Percentiles rank a stretch among this genome's conserved stretches.
Conservation (phyloP, 2,888 invertebrate species). For the Dasysyrphus tricinctus region DNA sequence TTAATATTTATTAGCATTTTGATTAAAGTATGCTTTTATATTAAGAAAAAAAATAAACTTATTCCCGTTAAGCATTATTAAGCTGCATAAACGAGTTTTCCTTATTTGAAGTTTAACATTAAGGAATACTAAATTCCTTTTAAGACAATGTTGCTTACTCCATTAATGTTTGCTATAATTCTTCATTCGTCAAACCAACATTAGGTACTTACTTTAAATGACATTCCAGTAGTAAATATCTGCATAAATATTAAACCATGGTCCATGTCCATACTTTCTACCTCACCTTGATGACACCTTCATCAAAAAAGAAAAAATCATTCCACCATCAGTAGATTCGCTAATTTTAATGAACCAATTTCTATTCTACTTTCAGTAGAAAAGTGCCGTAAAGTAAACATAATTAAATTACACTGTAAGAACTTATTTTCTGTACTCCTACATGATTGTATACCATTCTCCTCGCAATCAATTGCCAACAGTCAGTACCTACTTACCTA, state of each 20-base stretch:
- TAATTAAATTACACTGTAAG: constrained; percentile 72
- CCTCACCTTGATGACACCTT: background rate
- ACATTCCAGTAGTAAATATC: background rate
- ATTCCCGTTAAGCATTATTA: too few species aligned
- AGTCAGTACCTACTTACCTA: background rate
- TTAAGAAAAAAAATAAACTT: too few species aligned
- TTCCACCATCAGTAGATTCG: constrained; percentile 21
- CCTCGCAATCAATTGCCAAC: constrained; percentile 50
- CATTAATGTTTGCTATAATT: background rate
- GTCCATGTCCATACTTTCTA: background rate
- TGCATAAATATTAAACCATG: background rate
- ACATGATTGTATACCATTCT: background rate
- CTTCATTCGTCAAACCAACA: background rate
- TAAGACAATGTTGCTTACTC: too few species aligned
- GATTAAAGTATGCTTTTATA: too few species aligned
- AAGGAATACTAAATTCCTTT: too few species aligned
- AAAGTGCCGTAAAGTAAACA: constrained; percentile 68
- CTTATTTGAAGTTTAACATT: too few species aligned
- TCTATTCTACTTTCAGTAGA: constrained; percentile 70
- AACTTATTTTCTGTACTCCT: constrained; percentile 57
- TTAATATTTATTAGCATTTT: too few species aligned
- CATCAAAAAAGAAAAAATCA: constrained; percentile 9
- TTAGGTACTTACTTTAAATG: background rate
- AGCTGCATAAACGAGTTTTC: too few species aligned
- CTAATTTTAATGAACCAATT: constrained; percentile 72